Evolutionary conservation across 2,797 vertebrate genomes (phyloP).

Genomic region (Betta splendens): DNA sequence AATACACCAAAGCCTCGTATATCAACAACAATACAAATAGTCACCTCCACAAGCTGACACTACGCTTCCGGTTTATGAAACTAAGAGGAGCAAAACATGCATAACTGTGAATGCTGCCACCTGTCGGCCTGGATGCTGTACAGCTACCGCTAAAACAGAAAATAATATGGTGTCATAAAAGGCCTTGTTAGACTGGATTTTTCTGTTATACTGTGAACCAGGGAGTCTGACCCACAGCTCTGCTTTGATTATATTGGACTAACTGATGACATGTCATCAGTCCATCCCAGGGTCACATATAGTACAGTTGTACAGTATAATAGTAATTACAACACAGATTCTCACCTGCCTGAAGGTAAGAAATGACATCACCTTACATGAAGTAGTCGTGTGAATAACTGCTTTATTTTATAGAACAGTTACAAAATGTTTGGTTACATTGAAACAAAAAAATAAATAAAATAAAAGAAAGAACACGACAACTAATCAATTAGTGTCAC

Average conservation of each 20-base stretch:
- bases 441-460: slow-evolving; percentile 8
- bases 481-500: not conserved
- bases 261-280: too few relatives aligned
- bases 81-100: too few relatives aligned
- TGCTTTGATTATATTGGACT: too few relatives aligned
- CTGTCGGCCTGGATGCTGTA: not conserved
- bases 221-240: too few relatives aligned
- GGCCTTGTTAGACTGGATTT: too few relatives aligned
- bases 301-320: too few relatives aligned
- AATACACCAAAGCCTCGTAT: not conserved
- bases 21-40: not conserved
- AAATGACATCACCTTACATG: not conserved
- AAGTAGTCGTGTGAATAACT: slow-evolving; percentile 6
- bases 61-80: not conserved
- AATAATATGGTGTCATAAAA: too few relatives aligned
- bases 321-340: not conserved
- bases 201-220: too few relatives aligned
- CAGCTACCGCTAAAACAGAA: too few relatives aligned
- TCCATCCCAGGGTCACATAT: not conserved
- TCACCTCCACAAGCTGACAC: not conserved
- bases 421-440: slow-evolving; percentile 35
- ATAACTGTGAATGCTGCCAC: not conserved
- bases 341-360: not conserved
- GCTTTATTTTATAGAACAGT: slow-evolving; percentile 48
- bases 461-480: slow-evolving; percentile 6